Evolutionary conservation across 2,797 vertebrate genomes (phyloP).

Genomic region (Acrossocheilus wenchowensis): DNA sequence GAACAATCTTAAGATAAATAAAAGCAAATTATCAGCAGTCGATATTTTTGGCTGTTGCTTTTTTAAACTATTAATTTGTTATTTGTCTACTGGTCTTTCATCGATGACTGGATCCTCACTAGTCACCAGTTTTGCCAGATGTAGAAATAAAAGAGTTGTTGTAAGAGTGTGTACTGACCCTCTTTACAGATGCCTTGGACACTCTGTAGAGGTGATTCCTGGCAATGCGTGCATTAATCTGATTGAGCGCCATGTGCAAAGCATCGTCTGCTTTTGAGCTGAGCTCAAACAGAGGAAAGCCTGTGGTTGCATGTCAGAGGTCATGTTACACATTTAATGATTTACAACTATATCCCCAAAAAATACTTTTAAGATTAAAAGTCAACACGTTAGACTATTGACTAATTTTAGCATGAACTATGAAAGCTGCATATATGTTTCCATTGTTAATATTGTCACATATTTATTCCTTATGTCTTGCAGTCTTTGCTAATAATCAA

Average conservation of each 20-base stretch:
- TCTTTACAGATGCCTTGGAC: slow-evolving; percentile 60
- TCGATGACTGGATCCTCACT: neutral
- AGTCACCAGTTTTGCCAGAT: neutral
- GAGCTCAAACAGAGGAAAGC: slow-evolving; percentile 60
- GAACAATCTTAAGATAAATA: slow-evolving; percentile 62
- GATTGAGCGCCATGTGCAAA: slow-evolving; percentile 61
- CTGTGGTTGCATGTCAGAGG: slow-evolving; percentile 53
- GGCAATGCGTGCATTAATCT: slow-evolving; percentile 63
- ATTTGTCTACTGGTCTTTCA: neutral
- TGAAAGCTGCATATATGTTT: neutral
- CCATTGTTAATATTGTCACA: neutral
- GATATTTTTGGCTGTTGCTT: neutral
- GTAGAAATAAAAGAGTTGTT: neutral
- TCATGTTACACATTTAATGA: neutral
- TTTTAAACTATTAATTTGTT: neutral
- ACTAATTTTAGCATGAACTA: neutral
- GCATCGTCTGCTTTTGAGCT: slow-evolving; percentile 57
- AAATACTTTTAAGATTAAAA: neutral
- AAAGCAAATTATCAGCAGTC: neutral
- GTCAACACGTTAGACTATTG: neutral
- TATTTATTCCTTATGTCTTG: neutral
- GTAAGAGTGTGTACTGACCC: slow-evolving; percentile 56
- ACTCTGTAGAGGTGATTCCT: slow-evolving; percentile 63
- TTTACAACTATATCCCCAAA: neutral
- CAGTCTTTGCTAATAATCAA: neutral